phyloP scores from a whole-genome alignment of 2,113 vertebrate genomes.

The Candoia aspera region DNA sequence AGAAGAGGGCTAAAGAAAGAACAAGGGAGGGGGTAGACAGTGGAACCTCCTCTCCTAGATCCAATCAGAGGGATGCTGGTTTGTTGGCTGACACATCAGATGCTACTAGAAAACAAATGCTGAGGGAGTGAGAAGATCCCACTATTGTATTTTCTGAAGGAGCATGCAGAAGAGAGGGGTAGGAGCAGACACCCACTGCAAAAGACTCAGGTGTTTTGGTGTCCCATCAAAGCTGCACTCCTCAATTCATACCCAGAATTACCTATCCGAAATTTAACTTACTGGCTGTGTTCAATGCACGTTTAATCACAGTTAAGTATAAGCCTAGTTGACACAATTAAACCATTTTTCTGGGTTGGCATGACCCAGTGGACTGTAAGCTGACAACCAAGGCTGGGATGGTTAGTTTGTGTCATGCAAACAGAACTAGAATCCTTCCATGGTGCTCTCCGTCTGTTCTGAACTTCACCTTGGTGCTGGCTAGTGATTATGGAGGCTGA shows the following conservation, averaged over 20 bases:
- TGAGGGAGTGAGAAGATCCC: accelerated
- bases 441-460: neutral
- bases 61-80: neutral
- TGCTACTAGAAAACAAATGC: neutral
- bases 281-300: neutral
- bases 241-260: neutral
- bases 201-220: neutral
- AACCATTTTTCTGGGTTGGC: neutral
- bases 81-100: neutral
- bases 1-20: neutral
- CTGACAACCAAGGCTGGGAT: neutral
- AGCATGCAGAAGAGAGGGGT: neutral
- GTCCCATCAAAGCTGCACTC: neutral
- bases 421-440: neutral
- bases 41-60: neutral
- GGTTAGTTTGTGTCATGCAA: neutral
- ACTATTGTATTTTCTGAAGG: neutral
- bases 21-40: neutral
- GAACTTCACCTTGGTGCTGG: neutral
- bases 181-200: neutral
- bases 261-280: neutral
- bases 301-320: neutral
- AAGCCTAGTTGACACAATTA: neutral
- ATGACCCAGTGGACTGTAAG: neutral
- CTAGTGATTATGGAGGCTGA: neutral